A percentile compares a stretch with the other conserved stretches of the same genome.
Conservation (phyloP, 2,888 invertebrate species). For the Tipula helvola region DNA sequence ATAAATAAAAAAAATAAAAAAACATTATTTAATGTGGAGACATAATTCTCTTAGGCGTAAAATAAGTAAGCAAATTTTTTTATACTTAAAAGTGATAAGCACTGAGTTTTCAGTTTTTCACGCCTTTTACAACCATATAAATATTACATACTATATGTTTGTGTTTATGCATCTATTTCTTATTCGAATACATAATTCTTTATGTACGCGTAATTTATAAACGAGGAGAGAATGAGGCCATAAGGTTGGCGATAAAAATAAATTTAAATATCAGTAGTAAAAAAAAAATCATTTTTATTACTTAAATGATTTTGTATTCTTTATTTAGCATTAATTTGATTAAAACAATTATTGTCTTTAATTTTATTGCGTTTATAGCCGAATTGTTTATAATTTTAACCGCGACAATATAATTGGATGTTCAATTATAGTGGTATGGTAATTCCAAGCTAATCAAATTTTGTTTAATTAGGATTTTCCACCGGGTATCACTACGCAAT, state of each 20-base stretch:
- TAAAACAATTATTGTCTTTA: not conserved
- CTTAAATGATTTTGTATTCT: not conserved
- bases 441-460: too few relatives aligned
- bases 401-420: too few relatives aligned
- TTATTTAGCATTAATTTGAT: not conserved
- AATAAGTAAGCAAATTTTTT: not conserved
- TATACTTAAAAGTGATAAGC: not conserved
- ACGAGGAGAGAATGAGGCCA: not conserved
- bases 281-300: not conserved
- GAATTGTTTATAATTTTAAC: too few relatives aligned
- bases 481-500: too few relatives aligned
- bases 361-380: not conserved
- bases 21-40: not conserved
- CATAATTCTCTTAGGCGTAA: not conserved
- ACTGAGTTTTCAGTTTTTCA: not conserved
- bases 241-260: not conserved
- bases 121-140: too few relatives aligned
- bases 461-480: too few relatives aligned
- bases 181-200: too few relatives aligned
- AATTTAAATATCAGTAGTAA: not conserved
- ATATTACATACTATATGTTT: too few relatives aligned
- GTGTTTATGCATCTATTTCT: too few relatives aligned
- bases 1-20: too few relatives aligned
- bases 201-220: not conserved
- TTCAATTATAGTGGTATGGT: too few relatives aligned